Base-by-base conservation (phyloP, 1,140 invertebrate species). In the Drosophila tropicalis region DNA sequence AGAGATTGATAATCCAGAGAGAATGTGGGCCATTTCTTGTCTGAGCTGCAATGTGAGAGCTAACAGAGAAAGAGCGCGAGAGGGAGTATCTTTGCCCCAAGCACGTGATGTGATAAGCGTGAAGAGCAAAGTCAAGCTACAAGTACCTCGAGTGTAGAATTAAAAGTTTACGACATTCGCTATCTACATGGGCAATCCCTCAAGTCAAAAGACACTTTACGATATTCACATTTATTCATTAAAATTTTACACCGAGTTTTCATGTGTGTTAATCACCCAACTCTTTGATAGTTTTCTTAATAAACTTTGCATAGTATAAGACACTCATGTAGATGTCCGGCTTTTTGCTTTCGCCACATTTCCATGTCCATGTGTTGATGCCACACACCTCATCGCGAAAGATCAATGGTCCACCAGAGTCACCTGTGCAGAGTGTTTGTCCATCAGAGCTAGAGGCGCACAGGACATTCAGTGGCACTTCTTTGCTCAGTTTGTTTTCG, bases 311-410 rank as follows among this genome's bases (percentile, higher is more conserved):
- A 40, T 84, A 84, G 44, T 36, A 62, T 6, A 58, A 75, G 0
- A 76, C 54, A 55, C 61, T 76, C 76, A 83, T 76, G 15, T 34
- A 84, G 5, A 84, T 9, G 6, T 83, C 72, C 3, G 80, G 81
- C 41, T 58, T 72, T 2, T 39, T 0, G 4, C 10, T 51, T 25
- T 70, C 56, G 1, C 76, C 76, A 17, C 76, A 83, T 9, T 44
- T 1, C 15, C 12, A 67, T 0, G 80, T 83, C 80, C 76, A 83
- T 0, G 69, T 58, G 40, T 1, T 36, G 0, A 83, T 10, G 40
- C 81, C 80, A 25, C 81, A 83, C 0, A 83, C 39, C 62, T 83
- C 13, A 0, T 36, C 22, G 1, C 36, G 39, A 15, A 61, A 67
- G 12, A 83, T 7, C 9, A 83, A 22, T 0, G 76, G 67, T 1